Evolutionary conservation across 2,113 vertebrate species (phyloP).

Genomic region (Rhea americana): DNA sequence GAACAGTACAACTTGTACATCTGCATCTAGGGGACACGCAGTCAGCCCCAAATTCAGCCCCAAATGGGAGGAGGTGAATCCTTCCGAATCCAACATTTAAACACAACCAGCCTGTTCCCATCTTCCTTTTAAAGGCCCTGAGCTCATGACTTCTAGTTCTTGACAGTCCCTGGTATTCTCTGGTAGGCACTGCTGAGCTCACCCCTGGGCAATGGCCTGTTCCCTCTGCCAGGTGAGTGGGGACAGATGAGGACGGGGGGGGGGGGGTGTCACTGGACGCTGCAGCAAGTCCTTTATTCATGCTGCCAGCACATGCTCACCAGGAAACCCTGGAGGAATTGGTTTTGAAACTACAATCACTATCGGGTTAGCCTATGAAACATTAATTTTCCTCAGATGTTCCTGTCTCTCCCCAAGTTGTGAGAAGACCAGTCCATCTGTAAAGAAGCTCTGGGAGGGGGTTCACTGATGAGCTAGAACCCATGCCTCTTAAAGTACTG

Average conservation of each 20-base stretch:
- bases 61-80: background rate
- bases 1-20: background rate
- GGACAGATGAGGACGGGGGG: background rate
- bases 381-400: background rate
- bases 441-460: rapidly evolving
- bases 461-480: slow-evolving; percentile 42
- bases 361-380: background rate
- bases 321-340: background rate
- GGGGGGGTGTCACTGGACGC: background rate
- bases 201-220: rapidly evolving
- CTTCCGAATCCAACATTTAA: background rate
- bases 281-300: rapidly evolving
- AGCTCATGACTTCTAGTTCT: background rate
- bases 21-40: rapidly evolving
- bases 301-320: background rate
- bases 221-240: background rate
- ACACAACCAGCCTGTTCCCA: background rate
- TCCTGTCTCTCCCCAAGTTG: background rate
- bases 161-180: background rate
- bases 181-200: background rate
- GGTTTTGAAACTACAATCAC: background rate
- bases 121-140: background rate
- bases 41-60: background rate
- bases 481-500: slow-evolving; percentile 77
- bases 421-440: background rate